These are phyloP conservation scores for Perodicticus potto DNA, from an alignment of 2,797 vertebrate species.

Conservation along the genomic window DNA sequence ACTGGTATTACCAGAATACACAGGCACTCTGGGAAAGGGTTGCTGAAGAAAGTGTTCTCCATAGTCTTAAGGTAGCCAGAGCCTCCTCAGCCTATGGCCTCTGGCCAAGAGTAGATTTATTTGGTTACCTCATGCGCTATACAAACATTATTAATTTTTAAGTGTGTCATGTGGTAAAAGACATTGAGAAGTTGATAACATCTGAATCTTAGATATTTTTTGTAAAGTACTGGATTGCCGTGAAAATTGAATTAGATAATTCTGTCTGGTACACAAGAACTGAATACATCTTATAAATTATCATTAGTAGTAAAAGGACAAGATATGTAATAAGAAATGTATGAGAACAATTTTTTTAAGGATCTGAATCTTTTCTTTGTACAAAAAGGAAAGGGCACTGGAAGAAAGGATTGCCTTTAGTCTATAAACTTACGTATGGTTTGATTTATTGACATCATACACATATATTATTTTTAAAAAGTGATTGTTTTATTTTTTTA, in stretches of 20 bases:
- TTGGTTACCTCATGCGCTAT: not conserved
- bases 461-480: too few species aligned
- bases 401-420: too few species aligned
- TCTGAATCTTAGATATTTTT: not conserved
- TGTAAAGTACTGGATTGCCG: not conserved
- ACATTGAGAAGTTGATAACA: not conserved
- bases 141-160: not conserved
- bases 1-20: not conserved
- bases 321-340: not conserved
- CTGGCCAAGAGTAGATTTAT: not conserved
- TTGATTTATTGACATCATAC: too few species aligned
- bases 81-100: not conserved
- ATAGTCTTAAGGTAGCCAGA: not conserved
- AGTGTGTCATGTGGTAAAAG: not conserved
- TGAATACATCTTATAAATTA: not conserved
- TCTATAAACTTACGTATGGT: too few species aligned
- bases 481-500: too few species aligned
- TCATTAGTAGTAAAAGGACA: not conserved
- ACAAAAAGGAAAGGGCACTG: not conserved
- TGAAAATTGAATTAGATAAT: not conserved
- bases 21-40: not conserved
- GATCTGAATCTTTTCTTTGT: not conserved
- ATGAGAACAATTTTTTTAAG: not conserved
- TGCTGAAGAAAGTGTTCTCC: accelerated
- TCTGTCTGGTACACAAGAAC: not conserved